Evolutionary conservation across 2,888 invertebrate species (phyloP).

Genomic region (Hipparchia semele): DNA sequence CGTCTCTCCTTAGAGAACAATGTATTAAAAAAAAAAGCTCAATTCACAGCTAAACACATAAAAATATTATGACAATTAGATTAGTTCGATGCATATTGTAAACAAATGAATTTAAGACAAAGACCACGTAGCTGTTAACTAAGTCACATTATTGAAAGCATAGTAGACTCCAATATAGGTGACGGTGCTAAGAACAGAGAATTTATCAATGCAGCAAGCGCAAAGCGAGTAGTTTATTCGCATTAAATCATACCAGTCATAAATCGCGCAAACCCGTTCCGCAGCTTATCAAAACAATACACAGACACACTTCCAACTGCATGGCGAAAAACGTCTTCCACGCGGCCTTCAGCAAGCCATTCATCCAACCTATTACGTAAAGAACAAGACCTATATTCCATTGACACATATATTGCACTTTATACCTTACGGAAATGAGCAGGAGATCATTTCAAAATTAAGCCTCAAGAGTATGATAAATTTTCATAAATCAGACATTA

Average conservation of each 20-base stretch:
- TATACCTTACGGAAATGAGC: conserved; percentile 52
- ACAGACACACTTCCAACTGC: conserved; percentile 78
- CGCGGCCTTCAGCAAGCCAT: conserved; percentile 48
- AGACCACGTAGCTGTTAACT: background rate
- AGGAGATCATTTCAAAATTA: conserved; percentile 78
- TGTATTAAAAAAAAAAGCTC: no score
- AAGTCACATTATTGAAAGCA: conserved; percentile 31
- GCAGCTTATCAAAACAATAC: conserved; percentile 84
- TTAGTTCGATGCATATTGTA: background rate
- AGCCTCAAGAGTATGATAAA: conserved; percentile 81
- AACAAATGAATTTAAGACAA: background rate
- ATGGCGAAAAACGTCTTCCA: conserved; percentile 66
- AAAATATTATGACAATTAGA: no score
- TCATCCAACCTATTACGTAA: conserved; percentile 54
- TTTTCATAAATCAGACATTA: conserved; percentile 81
- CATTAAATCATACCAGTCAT: conserved; percentile 81
- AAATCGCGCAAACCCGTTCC: conserved; percentile 82
- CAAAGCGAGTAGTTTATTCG: conserved; percentile 80
- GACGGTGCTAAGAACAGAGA: conserved; percentile 68
- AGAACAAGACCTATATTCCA: conserved; percentile 63
- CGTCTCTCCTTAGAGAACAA: no score
- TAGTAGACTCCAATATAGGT: conserved; percentile 52
- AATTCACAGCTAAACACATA: no score
- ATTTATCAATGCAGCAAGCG: conserved; percentile 76
- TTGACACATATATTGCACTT: conserved; percentile 51